A percentile compares a stretch with the other conserved stretches of the same genome.
Evolutionary conservation across 2,113 vertebrate species (phyloP).

Genomic region (Natator depressus): DNA sequence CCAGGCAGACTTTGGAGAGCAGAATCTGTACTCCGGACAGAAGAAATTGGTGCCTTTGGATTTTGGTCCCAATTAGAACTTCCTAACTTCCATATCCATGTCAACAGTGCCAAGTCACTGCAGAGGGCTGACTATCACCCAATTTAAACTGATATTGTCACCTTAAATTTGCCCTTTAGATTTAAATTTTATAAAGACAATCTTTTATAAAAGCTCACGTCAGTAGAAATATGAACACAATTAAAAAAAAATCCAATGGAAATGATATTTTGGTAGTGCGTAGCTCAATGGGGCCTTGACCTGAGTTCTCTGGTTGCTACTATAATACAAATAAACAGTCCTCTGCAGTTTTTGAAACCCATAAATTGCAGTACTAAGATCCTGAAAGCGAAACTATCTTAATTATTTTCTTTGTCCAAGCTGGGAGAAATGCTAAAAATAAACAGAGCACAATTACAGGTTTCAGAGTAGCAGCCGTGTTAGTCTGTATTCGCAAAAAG

Average conservation of each 20-base stretch:
- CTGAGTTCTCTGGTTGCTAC: neutral
- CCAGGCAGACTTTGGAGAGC: neutral
- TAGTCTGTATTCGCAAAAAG: too few relatives aligned
- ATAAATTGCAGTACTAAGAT: neutral
- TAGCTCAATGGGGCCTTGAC: neutral
- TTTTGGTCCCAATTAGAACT: neutral
- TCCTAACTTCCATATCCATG: neutral
- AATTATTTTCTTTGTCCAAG: neutral
- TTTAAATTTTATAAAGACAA: neutral
- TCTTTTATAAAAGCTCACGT: neutral
- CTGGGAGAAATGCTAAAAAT: neutral
- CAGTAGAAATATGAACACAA: neutral
- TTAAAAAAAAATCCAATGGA: neutral
- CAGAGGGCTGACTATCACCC: neutral
- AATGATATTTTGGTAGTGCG: neutral
- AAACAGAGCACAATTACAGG: neutral
- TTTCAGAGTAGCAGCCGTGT: too few relatives aligned
- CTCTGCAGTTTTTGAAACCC: neutral
- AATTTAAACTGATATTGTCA: neutral
- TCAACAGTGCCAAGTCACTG: neutral
- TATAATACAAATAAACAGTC: neutral
- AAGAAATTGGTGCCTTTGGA: neutral
- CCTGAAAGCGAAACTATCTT: neutral
- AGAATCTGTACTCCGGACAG: neutral
- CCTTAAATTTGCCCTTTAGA: neutral